Evolutionary conservation across 1,140 invertebrate species (phyloP), one percentile per base, ranked within the genome.

Genomic region (Saccostrea echinata): DNA sequence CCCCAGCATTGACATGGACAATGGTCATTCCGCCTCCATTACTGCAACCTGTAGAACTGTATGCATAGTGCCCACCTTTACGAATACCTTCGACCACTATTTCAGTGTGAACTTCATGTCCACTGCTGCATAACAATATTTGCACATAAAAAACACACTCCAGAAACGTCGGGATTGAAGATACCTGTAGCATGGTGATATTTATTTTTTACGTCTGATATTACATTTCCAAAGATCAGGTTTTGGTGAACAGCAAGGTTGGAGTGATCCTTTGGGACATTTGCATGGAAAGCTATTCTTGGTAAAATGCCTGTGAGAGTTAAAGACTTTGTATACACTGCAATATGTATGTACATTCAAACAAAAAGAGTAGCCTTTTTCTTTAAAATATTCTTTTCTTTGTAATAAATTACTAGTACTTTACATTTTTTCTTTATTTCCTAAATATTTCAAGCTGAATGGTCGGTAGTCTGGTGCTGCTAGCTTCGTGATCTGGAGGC

Each of bases 221-320:
- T 83, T 8, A 51, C 30, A 21, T 83, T 43, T 51, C 81, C 81
- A 27, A 83, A 83, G n/a, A 3, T 27, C 81, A 83, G 43, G 21
- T 18, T 51, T 53, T 83, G 43, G 8, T 83, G 81, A 24, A 51
- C 52, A n/a, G 21, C 52, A 51, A 83, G 35, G 8, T 51, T 83
- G 21, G 18, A n/a, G 24, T 53, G 8, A 53, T 52, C 81, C 18
- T 35, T 83, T 16, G 30, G 11, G 0, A 1, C n/a, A 13, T 83
- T 51, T 9, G 81, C 81, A 83, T 21, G 43, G 30, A 83, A 83
- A 24, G 81, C 81, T 18, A 83, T 53, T 53, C 30, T 83, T 24
- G 33, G 4, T 6, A 27, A 9, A 13, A 16, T 76, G 24, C 27
- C 68, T 76, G 55, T 21, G 8, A 61, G 8, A 30, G 9, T 43